phyloP scores from a whole-genome alignment of 2,797 vertebrate genomes.

The Enteromius mattozi region DNA sequence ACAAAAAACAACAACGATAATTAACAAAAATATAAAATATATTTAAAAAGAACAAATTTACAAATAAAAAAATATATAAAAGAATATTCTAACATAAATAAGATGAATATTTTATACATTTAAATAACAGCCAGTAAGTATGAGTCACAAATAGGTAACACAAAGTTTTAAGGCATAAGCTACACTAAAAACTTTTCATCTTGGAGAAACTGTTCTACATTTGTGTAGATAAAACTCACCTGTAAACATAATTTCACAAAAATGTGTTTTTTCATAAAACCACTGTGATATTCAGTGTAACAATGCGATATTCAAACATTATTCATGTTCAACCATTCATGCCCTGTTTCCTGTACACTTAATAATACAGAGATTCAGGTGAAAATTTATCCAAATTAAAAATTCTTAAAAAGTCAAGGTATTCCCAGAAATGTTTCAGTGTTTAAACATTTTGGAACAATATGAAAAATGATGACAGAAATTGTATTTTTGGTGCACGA shows the following conservation, averaged over 20 bases:
- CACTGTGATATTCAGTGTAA: too few relatives aligned
- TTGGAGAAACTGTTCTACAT: neutral
- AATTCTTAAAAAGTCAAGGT: neutral
- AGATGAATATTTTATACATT: neutral
- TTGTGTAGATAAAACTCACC: neutral
- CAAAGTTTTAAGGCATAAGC: neutral
- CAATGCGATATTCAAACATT: neutral
- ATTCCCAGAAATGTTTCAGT: neutral
- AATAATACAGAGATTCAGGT: neutral
- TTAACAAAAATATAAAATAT: neutral
- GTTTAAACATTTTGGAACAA: neutral
- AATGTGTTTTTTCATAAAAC: neutral
- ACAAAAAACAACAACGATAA: neutral
- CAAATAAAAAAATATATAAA: neutral
- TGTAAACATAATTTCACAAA: neutral
- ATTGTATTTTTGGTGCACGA: neutral
- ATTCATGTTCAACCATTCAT: neutral
- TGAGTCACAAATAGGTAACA: neutral
- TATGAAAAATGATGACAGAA: neutral
- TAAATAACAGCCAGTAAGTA: too few relatives aligned
- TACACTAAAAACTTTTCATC: neutral
- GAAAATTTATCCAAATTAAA: neutral
- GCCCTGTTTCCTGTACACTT: neutral
- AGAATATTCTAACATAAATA: neutral
- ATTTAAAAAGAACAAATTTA: neutral